Evolutionary conservation across 2,888 invertebrate genomes (phyloP).

Genomic region (Cerastis leucographa): DNA sequence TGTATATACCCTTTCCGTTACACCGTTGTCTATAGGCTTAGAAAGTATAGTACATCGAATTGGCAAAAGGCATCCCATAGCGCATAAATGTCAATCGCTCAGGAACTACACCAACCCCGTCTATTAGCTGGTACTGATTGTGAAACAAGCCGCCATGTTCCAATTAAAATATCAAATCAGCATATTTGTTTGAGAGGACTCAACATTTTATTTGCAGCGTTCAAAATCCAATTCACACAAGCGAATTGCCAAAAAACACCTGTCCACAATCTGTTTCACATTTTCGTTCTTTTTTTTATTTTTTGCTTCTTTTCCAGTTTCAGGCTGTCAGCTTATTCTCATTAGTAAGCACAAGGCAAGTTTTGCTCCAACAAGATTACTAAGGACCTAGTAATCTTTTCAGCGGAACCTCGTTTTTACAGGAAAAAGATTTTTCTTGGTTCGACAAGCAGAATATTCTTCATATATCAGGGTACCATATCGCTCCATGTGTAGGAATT

Average conservation of each 20-base stretch:
- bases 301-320: constrained; percentile 2
- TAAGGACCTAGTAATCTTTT: constrained; percentile 18
- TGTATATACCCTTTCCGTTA: too few relatives aligned
- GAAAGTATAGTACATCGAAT: neutral
- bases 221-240: constrained; percentile 5
- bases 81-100: neutral
- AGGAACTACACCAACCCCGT: neutral
- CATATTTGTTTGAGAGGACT: neutral
- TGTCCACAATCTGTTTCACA: neutral
- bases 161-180: neutral
- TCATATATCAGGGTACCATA: neutral
- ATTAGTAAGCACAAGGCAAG: constrained; percentile 32
- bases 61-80: neutral
- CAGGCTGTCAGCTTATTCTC: constrained; percentile 30
- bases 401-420: constrained; percentile 13
- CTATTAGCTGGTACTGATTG: neutral
- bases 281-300: neutral
- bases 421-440: neutral
- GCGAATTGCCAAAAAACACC: constrained; percentile 7
- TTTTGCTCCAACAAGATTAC: constrained; percentile 14
- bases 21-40: too few relatives aligned
- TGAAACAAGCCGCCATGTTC: neutral
- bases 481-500: neutral
- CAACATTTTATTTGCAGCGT: constrained; percentile 6
- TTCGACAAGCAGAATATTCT: neutral